Percentiles rank a stretch among this genome's conserved stretches.
These are phyloP conservation scores for Hydroisotoma schaefferi DNA, from an alignment of 2,888 invertebrate species.

Conservation along the genomic window DNA sequence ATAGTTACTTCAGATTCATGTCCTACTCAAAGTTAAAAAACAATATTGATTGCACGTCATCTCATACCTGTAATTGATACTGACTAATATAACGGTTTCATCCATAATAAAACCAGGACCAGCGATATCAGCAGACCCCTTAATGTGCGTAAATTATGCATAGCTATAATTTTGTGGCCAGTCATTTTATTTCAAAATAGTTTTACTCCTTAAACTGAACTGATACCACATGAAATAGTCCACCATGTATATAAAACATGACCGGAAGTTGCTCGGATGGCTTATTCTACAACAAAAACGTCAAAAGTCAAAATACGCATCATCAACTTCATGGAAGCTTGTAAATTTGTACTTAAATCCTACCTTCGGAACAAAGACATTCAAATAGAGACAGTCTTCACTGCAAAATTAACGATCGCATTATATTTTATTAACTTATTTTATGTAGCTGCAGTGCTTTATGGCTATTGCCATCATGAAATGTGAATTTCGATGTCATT, in stretches of 20 bases:
- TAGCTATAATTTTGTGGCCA: no score
- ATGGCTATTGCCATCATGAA: no score
- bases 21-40: not conserved
- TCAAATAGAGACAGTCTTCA: conserved; percentile 29
- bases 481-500: not conserved
- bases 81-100: conserved; percentile 16
- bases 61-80: conserved; percentile 18
- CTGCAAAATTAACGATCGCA: not conserved
- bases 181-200: no score
- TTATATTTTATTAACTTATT: not conserved
- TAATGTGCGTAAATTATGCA: no score
- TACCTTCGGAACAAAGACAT: conserved; percentile 27
- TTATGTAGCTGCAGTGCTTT: no score
- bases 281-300: not conserved
- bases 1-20: not conserved
- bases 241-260: conserved; percentile 30
- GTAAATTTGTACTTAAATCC: not conserved
- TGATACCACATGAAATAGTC: conserved; percentile 27
- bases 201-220: not conserved
- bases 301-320: not conserved
- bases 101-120: conserved; percentile 14
- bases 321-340: not conserved
- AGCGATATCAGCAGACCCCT: not conserved
- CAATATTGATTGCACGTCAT: conserved; percentile 10
- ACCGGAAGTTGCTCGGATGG: conserved; percentile 4